Percentiles rank a stretch among this genome's conserved stretches.
phyloP scores from a whole-genome alignment of 1,140 invertebrate species.

The Solen grandis region DNA sequence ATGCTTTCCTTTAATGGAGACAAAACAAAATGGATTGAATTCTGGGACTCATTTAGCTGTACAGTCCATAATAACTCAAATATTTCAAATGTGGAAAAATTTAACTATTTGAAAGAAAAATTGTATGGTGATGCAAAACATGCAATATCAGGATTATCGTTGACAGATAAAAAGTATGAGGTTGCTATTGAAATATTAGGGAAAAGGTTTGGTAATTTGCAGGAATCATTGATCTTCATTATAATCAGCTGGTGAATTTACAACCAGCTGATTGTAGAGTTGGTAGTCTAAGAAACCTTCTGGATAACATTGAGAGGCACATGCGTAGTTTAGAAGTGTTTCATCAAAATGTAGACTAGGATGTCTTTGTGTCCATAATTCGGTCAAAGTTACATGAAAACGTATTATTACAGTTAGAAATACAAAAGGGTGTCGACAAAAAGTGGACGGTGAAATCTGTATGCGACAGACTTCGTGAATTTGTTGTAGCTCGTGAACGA shows the following conservation, averaged over 20 bases:
- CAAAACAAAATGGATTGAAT: slow-evolving; percentile 6
- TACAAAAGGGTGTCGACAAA: neutral
- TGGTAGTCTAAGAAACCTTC: neutral
- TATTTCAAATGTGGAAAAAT: slow-evolving; percentile 16
- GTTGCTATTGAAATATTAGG: neutral
- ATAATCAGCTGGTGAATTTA: slow-evolving; percentile 5
- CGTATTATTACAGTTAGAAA: slow-evolving; percentile 10
- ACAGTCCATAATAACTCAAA: slow-evolving; percentile 9
- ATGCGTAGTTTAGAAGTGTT: slow-evolving; percentile 16
- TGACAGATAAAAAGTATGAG: slow-evolving; percentile 13
- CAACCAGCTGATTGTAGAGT: neutral
- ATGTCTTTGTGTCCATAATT: slow-evolving; percentile 11
- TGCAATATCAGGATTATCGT: neutral
- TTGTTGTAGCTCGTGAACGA: slow-evolving; percentile 1
- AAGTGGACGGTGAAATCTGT: slow-evolving; percentile 4
- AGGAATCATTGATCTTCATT: slow-evolving; percentile 4
- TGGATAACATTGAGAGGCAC: slow-evolving; percentile 13
- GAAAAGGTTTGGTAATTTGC: neutral
- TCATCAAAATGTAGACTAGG: slow-evolving; percentile 1
- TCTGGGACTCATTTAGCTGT: slow-evolving; percentile 19
- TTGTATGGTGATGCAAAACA: slow-evolving; percentile 1
- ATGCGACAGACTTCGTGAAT: neutral
- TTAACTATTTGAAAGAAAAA: slow-evolving; percentile 8
- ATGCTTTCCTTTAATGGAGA: neutral
- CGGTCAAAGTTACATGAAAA: slow-evolving; percentile 3